These are phyloP conservation scores for Nanorana parkeri DNA, from an alignment of 2,113 vertebrate genomes.

Conservation along the genomic window DNA sequence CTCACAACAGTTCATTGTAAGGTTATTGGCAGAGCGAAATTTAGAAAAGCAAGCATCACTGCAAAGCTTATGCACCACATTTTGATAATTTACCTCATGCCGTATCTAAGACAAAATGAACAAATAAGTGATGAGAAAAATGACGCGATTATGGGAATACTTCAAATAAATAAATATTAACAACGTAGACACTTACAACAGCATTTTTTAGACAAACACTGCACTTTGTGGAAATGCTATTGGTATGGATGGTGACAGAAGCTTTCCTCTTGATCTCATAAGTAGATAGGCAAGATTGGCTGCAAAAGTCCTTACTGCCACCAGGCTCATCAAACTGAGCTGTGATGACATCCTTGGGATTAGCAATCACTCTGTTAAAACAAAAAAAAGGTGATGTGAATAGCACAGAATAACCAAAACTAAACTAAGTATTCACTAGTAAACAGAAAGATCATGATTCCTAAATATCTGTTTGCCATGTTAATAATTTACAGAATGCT, in stretches of 20 bases:
- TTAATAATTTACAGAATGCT: too few relatives aligned
- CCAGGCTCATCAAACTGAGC: conserved; percentile 85
- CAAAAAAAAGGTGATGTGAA: too few relatives aligned
- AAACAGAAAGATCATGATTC: too few relatives aligned
- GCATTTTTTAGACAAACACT: conserved; percentile 90
- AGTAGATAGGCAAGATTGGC: conserved; percentile 85
- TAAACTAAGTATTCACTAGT: too few relatives aligned
- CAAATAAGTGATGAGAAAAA: not conserved
- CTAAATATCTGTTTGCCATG: too few relatives aligned
- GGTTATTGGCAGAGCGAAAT: conserved; percentile 88
- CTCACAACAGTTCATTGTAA: conserved; percentile 91
- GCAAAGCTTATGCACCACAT: conserved; percentile 89
- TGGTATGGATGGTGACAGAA: conserved; percentile 72
- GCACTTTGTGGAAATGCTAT: conserved; percentile 85
- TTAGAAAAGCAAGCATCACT: conserved; percentile 90
- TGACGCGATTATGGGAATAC: too few relatives aligned
- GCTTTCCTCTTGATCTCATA: conserved; percentile 84
- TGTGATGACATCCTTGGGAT: conserved; percentile 89
- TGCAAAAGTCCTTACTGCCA: conserved; percentile 90
- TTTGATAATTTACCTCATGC: conserved; percentile 92
- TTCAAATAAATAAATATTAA: not conserved
- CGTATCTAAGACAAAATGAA: conserved; percentile 74
- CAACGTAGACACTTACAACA: conserved; percentile 73
- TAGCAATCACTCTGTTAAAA: conserved; percentile 81
- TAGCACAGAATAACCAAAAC: too few relatives aligned